phyloP scores from a whole-genome alignment of 2,797 vertebrate genomes.

The Cottoperca gobio region DNA sequence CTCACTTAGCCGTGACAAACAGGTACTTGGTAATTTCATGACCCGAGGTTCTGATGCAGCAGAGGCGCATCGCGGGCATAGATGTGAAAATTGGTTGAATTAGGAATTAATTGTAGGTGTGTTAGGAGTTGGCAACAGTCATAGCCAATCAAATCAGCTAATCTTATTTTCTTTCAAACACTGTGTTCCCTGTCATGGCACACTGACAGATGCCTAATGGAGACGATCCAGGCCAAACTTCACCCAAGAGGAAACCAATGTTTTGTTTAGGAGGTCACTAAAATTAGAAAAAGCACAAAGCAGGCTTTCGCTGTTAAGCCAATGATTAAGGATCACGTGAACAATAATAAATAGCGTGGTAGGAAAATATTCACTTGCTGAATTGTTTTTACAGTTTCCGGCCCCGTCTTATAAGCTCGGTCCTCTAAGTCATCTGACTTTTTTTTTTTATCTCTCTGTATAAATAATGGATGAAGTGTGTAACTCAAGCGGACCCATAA shows the following conservation, averaged over 20 bases:
- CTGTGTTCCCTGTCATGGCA: slow-evolving; percentile 11
- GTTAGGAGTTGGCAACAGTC: slow-evolving; percentile 33
- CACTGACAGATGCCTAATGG: slow-evolving; percentile 30
- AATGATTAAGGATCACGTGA: not conserved
- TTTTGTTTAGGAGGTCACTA: not conserved
- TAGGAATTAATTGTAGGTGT: slow-evolving; percentile 52
- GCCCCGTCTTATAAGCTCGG: not conserved
- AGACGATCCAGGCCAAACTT: slow-evolving; percentile 10
- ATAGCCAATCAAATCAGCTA: slow-evolving; percentile 50
- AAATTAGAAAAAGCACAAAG: not conserved
- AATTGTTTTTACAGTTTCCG: slow-evolving; percentile 52
- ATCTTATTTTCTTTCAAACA: slow-evolving; percentile 43
- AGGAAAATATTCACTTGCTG: not conserved
- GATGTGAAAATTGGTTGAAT: slow-evolving; percentile 53
- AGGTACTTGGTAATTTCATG: slow-evolving; percentile 57
- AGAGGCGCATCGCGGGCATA: too few species aligned
- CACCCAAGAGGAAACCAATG: slow-evolving; percentile 4
- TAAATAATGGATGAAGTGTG: not conserved
- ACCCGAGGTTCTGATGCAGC: slow-evolving; percentile 55
- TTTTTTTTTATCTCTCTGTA: not conserved
- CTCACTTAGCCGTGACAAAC: slow-evolving; percentile 62
- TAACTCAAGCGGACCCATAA: not conserved
- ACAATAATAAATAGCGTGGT: not conserved
- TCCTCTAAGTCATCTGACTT: not conserved
- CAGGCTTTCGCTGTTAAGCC: not conserved